These are phyloP conservation scores for Naso thynnoides DNA, from an alignment of 2,797 vertebrate species.

Conservation along the genomic window DNA sequence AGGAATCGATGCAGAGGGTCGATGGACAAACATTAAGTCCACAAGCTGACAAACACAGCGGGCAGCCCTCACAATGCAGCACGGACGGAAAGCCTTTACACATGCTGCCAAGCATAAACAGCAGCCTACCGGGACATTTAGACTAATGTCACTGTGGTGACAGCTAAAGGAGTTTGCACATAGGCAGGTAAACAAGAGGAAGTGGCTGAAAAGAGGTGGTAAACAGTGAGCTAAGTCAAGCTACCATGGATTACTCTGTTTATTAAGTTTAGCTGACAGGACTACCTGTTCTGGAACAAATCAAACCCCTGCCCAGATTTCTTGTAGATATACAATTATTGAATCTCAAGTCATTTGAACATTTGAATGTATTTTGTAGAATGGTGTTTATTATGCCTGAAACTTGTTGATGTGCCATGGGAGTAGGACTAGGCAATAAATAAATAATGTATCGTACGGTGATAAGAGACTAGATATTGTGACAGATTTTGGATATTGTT, in stretches of 20 bases:
- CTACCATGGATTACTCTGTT: neutral
- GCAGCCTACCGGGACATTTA: constrained; percentile 12
- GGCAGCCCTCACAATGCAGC: constrained; percentile 58
- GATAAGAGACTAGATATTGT: too few species aligned
- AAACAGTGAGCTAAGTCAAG: constrained; percentile 5
- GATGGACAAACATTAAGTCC: constrained; percentile 76
- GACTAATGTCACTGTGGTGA: constrained; percentile 54
- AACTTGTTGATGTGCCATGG: neutral
- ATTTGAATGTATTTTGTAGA: neutral
- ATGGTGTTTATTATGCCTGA: neutral
- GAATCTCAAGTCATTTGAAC: neutral
- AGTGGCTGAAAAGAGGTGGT: constrained; percentile 10
- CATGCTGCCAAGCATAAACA: constrained; percentile 42
- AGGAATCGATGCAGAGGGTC: constrained; percentile 69
- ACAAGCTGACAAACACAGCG: constrained; percentile 60
- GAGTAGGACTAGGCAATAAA: too few species aligned
- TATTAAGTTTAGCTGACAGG: constrained; percentile 1
- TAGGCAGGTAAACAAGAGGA: constrained; percentile 40
- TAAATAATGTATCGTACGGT: too few species aligned
- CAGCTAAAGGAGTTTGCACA: constrained; percentile 31
- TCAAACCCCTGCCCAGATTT: neutral
- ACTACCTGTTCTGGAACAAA: neutral
- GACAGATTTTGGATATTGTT: too few species aligned
- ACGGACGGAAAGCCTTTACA: constrained; percentile 48
- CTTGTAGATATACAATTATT: neutral